Evolutionary conservation across 2,888 invertebrate species (phyloP).

Genomic region (Lasioglossum zephyrum): DNA sequence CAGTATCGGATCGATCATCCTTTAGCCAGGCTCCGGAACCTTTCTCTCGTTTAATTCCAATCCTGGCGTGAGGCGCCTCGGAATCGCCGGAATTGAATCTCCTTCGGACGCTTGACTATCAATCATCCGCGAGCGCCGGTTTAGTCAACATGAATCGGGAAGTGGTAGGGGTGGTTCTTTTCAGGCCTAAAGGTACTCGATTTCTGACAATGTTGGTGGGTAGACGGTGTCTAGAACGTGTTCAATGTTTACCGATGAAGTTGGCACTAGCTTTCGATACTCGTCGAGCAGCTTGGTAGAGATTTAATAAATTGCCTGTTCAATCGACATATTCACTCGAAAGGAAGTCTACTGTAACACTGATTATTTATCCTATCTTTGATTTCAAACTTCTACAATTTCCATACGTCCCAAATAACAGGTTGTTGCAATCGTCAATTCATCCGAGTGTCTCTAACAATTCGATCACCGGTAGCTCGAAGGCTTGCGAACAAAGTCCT

Average conservation of each 20-base stretch:
- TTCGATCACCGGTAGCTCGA: too few species aligned
- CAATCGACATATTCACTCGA: not conserved
- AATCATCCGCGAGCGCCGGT: slow-evolving; percentile 8
- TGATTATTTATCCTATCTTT: too few species aligned
- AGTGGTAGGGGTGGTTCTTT: not conserved
- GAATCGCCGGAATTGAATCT: slow-evolving; percentile 12
- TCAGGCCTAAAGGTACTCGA: not conserved
- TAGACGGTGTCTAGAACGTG: not conserved
- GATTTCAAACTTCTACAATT: too few species aligned
- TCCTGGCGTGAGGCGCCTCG: not conserved
- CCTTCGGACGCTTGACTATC: slow-evolving; percentile 9
- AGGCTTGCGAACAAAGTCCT: too few species aligned
- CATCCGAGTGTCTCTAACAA: not conserved
- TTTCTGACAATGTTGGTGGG: not conserved
- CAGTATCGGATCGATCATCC: slow-evolving; percentile 14
- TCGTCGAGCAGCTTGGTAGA: not conserved
- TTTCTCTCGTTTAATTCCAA: slow-evolving; percentile 25
- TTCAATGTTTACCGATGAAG: not conserved
- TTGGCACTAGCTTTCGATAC: not conserved
- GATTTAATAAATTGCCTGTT: not conserved
- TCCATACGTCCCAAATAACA: too few species aligned
- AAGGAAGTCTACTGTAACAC: not conserved
- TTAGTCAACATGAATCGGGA: not conserved
- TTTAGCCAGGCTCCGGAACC: not conserved
- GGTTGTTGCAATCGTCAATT: too few species aligned